phyloP scores from a whole-genome alignment of 2,797 vertebrate genomes.

The Austrolebias charrua region DNA sequence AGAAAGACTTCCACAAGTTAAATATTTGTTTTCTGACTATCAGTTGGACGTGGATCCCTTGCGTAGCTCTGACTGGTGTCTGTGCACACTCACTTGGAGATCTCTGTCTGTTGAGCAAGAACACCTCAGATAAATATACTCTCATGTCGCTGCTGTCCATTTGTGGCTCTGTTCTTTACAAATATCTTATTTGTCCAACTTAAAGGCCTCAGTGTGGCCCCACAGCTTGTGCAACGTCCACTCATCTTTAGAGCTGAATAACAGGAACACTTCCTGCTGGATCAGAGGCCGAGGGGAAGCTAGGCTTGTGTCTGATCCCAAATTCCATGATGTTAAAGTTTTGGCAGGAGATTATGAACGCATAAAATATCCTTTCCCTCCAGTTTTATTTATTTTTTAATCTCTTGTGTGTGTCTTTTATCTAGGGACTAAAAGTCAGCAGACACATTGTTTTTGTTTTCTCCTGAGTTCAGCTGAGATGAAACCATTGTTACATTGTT shows the following conservation, averaged over 20 bases:
- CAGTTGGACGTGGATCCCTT: conserved; percentile 25
- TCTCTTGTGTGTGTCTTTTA: conserved; percentile 29
- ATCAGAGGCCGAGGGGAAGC: conserved; percentile 75
- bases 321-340: conserved; percentile 68
- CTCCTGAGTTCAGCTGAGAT: neutral
- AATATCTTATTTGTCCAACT: conserved; percentile 2
- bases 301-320: conserved; percentile 71
- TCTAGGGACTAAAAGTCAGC: conserved; percentile 32
- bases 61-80: neutral
- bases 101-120: conserved; percentile 20
- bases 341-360: too few relatives aligned
- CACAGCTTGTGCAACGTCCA: neutral
- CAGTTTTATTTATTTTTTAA: conserved; percentile 10
- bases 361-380: too few relatives aligned
- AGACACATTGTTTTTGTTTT: conserved; percentile 5
- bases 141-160: neutral
- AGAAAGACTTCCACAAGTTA: conserved; percentile 12
- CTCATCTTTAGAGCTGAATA: conserved; percentile 61
- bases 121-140: conserved; percentile 13
- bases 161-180: conserved; percentile 12
- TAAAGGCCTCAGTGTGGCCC: neutral
- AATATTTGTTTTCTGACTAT: conserved; percentile 41
- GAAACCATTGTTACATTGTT: conserved; percentile 19
- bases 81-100: conserved; percentile 6
- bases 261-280: conserved; percentile 73